Evolutionary conservation across 37 sponge, comb jelly and placozoan genomes (phyloP).

Genomic region (Lycopodina hypogea): DNA sequence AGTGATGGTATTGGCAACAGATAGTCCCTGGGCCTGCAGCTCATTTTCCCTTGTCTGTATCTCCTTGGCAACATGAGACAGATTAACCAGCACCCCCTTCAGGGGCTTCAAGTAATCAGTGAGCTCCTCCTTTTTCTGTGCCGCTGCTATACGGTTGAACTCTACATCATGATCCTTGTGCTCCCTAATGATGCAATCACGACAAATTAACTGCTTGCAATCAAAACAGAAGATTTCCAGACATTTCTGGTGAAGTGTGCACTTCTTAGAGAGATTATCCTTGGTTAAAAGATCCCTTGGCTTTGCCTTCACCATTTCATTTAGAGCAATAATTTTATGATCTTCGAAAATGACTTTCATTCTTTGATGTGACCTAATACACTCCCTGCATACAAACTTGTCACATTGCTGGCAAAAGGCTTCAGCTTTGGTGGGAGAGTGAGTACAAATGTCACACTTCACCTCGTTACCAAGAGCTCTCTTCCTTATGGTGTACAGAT

Average conservation of each 20-base stretch:
- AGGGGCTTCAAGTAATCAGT: background rate
- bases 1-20: background rate
- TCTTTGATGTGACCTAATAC: background rate
- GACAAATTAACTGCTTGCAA: constrained; percentile 23
- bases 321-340: constrained; percentile 7
- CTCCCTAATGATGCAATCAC: background rate
- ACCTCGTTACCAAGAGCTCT: background rate
- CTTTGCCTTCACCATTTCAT: too few species aligned
- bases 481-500: background rate
- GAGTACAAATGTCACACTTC: background rate
- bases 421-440: background rate
- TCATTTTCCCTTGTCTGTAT: too few species aligned
- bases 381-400: constrained; percentile 22
- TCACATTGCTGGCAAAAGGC: constrained; percentile 37
- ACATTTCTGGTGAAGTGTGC: constrained; percentile 1
- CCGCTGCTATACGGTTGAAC: constrained; percentile 8
- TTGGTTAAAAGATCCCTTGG: too few species aligned
- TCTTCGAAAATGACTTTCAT: constrained; percentile 1
- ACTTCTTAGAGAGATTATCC: background rate
- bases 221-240: constrained; percentile 38
- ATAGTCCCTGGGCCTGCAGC: constrained; percentile 16
- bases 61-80: too few species aligned
- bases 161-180: constrained; percentile 25
- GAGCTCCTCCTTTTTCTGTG: constrained; percentile 16
- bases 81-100: too few species aligned